Base-by-base conservation (phyloP, 1,140 invertebrate genomes). In the Bombyx mandarina region DNA sequence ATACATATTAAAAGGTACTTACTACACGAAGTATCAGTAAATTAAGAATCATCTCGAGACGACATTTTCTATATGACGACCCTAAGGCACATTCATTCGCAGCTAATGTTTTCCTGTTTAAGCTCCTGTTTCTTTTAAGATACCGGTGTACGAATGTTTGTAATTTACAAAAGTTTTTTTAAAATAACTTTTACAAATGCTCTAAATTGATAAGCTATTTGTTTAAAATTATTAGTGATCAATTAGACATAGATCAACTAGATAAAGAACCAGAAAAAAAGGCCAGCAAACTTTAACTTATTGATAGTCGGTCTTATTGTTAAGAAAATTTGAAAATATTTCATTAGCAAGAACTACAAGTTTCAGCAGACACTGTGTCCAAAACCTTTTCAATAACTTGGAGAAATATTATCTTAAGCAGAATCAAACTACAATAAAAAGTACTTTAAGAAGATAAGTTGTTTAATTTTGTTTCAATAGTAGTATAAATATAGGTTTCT, bases 261-360 rank as follows among this genome's bases (percentile, higher is more conserved):
- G 12, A 18, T 18, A 35, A 43, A 43, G 56, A 49, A 49, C 50
- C 9, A 61, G 22, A 56, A 51, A 7, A 56, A 54, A 52, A 60
- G 43, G 48, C 45, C n/a, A 55, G 58, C 54, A 43, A 22, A 59
- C 49, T 57, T 57, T 45, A 18, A 18, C 52, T 57, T 52, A 49
- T 43, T 22, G 26, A 57, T 46, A 51, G 43, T 57, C 45, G 44
- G 35, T 45, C 45, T 57, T 52, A 9, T 52, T 48, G 49, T 52
- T 46, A 56, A 62, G 60, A 60, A 62, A 62, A 58, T 60, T 60
- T 18, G 64, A 62, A 50, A 62, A 62, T 57, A 62, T 58, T 48
- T 66, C 60, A 35, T 44, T 62, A 60, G 55, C 60, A 22, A 55
- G 57, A 58, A 61, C 59, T 50, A 65, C 59, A 18, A 50, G 44